Percentiles rank a stretch among this genome's conserved stretches.
Conservation (phyloP, 2,888 invertebrate species). For the Ennomos quercinarius region DNA sequence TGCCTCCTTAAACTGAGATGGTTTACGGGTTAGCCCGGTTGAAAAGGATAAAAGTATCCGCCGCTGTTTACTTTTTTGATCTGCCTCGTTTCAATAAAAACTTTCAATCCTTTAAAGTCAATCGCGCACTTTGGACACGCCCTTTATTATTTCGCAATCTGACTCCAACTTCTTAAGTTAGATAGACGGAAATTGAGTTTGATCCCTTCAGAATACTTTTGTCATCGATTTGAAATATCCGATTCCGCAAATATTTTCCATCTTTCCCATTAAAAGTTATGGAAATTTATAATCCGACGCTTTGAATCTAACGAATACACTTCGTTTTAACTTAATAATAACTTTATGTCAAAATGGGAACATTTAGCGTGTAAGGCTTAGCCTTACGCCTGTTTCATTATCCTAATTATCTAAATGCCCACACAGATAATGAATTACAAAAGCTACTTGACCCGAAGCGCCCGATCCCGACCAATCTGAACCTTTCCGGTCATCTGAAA, state of each 20-base stretch:
- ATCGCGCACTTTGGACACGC: constrained; percentile 59
- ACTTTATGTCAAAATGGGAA: background rate
- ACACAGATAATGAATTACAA: constrained; percentile 40
- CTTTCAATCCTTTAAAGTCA: constrained; percentile 71
- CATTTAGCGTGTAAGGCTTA: no score
- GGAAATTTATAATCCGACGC: constrained; percentile 8
- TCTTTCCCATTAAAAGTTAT: constrained; percentile 33
- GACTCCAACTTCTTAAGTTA: constrained; percentile 46
- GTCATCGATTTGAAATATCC: constrained; percentile 36
- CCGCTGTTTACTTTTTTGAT: constrained; percentile 79
- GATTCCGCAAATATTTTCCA: constrained; percentile 24
- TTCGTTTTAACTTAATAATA: constrained; percentile 3
- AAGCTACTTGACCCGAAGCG: constrained; percentile 47
- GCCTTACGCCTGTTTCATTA: constrained; percentile 8
- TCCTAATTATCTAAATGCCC: constrained; percentile 20
- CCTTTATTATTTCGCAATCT: constrained; percentile 50
- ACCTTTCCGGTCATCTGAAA: constrained; percentile 52
- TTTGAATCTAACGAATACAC: constrained; percentile 1
- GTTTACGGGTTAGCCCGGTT: constrained; percentile 83
- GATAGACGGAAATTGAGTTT: constrained; percentile 48
- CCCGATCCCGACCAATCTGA: constrained; percentile 36
- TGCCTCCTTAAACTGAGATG: constrained; percentile 85
- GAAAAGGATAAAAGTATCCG: constrained; percentile 81
- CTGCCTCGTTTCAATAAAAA: constrained; percentile 71
- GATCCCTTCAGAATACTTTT: constrained; percentile 41